Percentiles rank a stretch among this genome's conserved stretches.
phyloP scores from a whole-genome alignment of 2,888 invertebrate genomes.

The Catotricha subobsoleta region DNA sequence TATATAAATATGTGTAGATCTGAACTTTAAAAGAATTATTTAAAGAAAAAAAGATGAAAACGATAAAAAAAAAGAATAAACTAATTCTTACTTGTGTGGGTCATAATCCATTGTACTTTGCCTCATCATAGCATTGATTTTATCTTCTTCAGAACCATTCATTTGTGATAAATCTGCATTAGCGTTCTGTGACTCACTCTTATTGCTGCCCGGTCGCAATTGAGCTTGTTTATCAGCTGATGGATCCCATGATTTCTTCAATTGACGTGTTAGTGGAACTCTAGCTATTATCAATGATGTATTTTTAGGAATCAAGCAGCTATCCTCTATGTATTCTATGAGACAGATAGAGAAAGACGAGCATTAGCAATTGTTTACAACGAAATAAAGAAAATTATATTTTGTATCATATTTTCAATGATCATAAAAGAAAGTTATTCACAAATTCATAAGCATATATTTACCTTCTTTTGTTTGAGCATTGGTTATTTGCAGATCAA shows the following conservation, averaged over 20 bases:
- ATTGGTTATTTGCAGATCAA: slow-evolving; percentile 91
- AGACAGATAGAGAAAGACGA: slow-evolving; percentile 18
- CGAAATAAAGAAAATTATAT: no score
- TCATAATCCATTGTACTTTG: slow-evolving; percentile 96
- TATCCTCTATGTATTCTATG: slow-evolving; percentile 82
- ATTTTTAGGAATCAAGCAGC: slow-evolving; percentile 87
- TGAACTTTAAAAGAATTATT: no score
- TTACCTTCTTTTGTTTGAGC: slow-evolving; percentile 94
- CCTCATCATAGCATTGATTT: slow-evolving; percentile 93
- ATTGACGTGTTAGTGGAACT: slow-evolving; percentile 60
- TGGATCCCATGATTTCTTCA: slow-evolving; percentile 57
- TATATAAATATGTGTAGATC: no score
- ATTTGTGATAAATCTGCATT: slow-evolving; percentile 70
- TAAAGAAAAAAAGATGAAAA: background rate
- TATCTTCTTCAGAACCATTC: slow-evolving; percentile 92
- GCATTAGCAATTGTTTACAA: no score
- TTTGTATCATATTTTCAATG: no score
- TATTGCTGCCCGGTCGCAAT: slow-evolving; percentile 22
- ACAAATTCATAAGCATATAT: no score
- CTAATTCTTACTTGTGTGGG: slow-evolving; percentile 70
- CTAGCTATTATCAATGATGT: slow-evolving; percentile 89
- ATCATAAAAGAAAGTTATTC: background rate
- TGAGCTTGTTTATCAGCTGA: slow-evolving; percentile 25
- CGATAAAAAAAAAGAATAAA: background rate
- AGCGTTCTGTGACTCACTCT: slow-evolving; percentile 30